Conservation (phyloP, 2,113 vertebrate genomes). For the Lampris incognitus region DNA sequence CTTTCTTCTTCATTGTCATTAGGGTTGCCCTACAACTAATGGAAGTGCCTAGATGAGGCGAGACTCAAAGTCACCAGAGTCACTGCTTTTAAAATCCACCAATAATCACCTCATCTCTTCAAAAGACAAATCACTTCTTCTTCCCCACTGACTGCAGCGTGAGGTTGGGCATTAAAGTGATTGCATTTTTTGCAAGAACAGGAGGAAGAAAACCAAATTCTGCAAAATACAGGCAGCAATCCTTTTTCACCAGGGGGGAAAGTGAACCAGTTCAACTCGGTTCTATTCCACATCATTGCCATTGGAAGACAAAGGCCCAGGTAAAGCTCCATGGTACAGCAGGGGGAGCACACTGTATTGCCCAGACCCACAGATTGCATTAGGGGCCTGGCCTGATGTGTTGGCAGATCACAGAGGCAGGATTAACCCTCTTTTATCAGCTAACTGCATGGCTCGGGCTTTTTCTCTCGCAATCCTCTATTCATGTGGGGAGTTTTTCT, state of each 20-base stretch:
- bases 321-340: slow-evolving; percentile 46
- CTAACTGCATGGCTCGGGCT: slow-evolving; percentile 53
- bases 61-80: not conserved
- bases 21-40: not conserved
- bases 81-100: not conserved
- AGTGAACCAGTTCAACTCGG: slow-evolving; percentile 30
- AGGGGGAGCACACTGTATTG: slow-evolving; percentile 32
- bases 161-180: not conserved
- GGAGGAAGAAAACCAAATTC: not conserved
- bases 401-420: slow-evolving; percentile 52
- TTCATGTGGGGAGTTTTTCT: slow-evolving; percentile 65
- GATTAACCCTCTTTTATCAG: slow-evolving; percentile 75
- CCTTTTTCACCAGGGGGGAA: not conserved
- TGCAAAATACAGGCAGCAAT: slow-evolving; percentile 4
- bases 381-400: slow-evolving; percentile 26
- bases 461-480: slow-evolving; percentile 48
- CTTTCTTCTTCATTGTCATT: not conserved
- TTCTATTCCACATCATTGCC: slow-evolving; percentile 48
- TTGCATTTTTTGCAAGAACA: no score
- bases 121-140: not conserved
- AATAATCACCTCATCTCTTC: not conserved
- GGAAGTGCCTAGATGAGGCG: not conserved
- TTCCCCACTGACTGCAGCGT: not conserved
- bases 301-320: slow-evolving; percentile 56
- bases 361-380: slow-evolving; percentile 48